Conservation (phyloP, 2,113 vertebrate species). For the Cromileptes altivelis region DNA sequence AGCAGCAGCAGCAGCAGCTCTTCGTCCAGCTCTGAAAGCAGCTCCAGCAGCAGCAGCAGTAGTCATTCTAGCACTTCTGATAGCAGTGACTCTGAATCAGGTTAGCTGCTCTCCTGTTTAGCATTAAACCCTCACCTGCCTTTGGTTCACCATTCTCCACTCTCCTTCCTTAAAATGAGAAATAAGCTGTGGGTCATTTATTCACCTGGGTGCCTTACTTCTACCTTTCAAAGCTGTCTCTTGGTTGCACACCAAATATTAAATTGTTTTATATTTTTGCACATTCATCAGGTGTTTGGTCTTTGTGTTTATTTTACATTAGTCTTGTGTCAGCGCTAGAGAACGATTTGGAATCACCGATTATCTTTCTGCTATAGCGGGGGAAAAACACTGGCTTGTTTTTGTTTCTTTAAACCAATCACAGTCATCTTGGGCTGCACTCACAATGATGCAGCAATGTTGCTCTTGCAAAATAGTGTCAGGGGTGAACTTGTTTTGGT, state of each 20-base stretch:
- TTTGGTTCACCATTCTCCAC: background rate
- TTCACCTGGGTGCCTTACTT: background rate
- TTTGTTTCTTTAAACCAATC: no score
- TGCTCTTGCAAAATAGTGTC: no score
- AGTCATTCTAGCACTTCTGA: constrained; percentile 85
- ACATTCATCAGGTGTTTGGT: constrained; percentile 33
- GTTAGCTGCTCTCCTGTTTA: constrained; percentile 82
- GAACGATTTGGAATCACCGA: no score
- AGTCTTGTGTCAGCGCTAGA: no score
- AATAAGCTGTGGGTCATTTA: background rate
- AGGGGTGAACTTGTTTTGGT: no score
- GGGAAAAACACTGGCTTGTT: no score
- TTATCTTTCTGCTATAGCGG: no score
- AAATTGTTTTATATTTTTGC: constrained; percentile 9
- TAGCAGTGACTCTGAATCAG: constrained; percentile 90
- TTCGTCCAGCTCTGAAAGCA: constrained; percentile 69
- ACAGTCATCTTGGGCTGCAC: no score
- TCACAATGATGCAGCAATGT: no score
- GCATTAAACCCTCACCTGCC: background rate
- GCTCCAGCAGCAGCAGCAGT: constrained; percentile 71
- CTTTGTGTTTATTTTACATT: constrained; percentile 4
- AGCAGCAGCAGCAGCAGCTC: constrained; percentile 75
- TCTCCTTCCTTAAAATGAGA: background rate
- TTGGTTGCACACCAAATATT: background rate
- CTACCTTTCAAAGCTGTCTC: background rate